Base-by-base conservation (phyloP, 1,140 invertebrate species). In the Limonius californicus region DNA sequence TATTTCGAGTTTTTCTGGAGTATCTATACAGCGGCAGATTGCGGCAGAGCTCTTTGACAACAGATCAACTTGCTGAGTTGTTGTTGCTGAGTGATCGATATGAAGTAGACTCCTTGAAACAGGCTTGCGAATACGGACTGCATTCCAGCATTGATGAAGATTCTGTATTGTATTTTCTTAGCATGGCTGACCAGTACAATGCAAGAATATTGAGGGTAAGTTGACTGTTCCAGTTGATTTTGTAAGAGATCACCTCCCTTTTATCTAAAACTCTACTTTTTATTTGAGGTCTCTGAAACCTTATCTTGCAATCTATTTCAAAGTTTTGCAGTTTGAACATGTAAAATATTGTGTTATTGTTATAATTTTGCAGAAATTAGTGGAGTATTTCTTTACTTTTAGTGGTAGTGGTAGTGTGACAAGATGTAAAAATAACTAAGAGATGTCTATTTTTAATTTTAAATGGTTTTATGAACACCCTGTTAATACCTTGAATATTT, bases 181-280 rank as follows among this genome's bases (percentile, higher is more conserved):
- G 82, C 57, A 81, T 89, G 64, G 85, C 85, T 6, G 86, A 89
- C 76, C 85, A 86, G 62, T 86, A 84, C 64, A 83, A 84, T 72
- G 84, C 84, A 20, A 80, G 78, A 53, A 75, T 76, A 7, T 74
- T 88, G 21, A 83, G 82, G 75, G 84, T 86, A 72, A 79, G 9
- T 57, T 39, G n/a, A n/a, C n/a, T n/a, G n/a, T 6, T 12, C 20
- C 16, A 56, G 4, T 8, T n/a, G n/a, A n/a, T 15, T 19, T 54
- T 54, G 21, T 7, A n/a, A 35, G 32, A 35, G n/a, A 35, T 8
- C 32, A 35, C 7, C 7, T 8, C 7, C 7, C n/a, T n/a, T n/a
- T n/a, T n/a, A n/a, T n/a, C n/a, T n/a, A n/a, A n/a, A n/a, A n/a
- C n/a, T n/a, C 4, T 19, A 18, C 16, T 59, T 59, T 14, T 53